Conservation (phyloP, 2,888 invertebrate species). For the Leptinotarsa peninsularis region DNA sequence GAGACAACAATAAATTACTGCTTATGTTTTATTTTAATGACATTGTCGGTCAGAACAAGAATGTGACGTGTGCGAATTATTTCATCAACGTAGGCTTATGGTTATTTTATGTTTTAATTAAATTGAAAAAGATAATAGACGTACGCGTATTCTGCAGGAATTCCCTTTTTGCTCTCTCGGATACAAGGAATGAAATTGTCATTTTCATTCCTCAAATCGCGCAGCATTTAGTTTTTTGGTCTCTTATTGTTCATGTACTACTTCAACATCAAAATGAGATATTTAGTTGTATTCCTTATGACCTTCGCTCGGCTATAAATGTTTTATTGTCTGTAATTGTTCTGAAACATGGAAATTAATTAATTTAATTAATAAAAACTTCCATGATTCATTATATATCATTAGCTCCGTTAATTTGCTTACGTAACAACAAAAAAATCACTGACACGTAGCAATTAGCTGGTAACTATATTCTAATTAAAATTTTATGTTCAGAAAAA, state of each 20-base stretch:
- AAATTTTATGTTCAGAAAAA: slow-evolving; percentile 34
- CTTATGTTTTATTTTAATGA: slow-evolving; percentile 47
- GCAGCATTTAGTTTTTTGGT: slow-evolving; percentile 47
- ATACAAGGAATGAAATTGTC: slow-evolving; percentile 62
- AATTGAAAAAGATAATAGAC: slow-evolving; percentile 62
- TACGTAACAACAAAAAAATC: slow-evolving; percentile 41
- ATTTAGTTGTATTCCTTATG: slow-evolving; percentile 34
- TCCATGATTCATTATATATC: slow-evolving; percentile 43
- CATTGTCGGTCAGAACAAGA: slow-evolving; percentile 47
- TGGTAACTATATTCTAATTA: slow-evolving; percentile 35
- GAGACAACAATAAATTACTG: slow-evolving; percentile 36
- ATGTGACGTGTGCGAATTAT: slow-evolving; percentile 54
- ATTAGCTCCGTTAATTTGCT: slow-evolving; percentile 37
- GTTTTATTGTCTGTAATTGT: slow-evolving; percentile 45
- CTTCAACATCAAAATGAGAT: slow-evolving; percentile 21
- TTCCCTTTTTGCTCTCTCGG: slow-evolving; percentile 53
- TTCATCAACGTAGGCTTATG: slow-evolving; percentile 56
- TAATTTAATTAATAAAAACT: slow-evolving; percentile 47
- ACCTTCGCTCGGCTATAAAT: slow-evolving; percentile 40
- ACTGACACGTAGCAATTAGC: slow-evolving; percentile 41
- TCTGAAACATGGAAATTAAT: slow-evolving; percentile 44
- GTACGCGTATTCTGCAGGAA: slow-evolving; percentile 54
- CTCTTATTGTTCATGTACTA: slow-evolving; percentile 40
- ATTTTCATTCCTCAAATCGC: slow-evolving; percentile 61
- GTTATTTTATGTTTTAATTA: slow-evolving; percentile 65